These are phyloP conservation scores for Tetrapedia diversipes DNA, from an alignment of 2,888 invertebrate species.

Conservation along the genomic window DNA sequence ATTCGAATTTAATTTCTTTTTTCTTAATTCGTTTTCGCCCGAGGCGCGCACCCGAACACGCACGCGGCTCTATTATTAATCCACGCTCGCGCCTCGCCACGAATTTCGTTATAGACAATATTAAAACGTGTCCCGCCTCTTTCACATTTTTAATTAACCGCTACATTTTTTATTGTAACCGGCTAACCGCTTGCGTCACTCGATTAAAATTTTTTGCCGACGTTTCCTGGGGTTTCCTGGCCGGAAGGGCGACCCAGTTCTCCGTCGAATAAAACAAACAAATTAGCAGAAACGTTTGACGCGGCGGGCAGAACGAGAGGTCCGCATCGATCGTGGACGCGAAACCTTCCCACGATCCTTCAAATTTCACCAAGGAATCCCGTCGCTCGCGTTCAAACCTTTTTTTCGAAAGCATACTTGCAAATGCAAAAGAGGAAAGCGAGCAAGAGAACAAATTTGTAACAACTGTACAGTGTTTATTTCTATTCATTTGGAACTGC, in stretches of 20 bases:
- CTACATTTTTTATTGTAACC: constrained; percentile 20
- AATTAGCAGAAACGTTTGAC: constrained; percentile 37
- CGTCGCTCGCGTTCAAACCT: too few species aligned
- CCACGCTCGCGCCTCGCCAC: constrained; percentile 26
- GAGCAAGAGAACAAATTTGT: too few species aligned
- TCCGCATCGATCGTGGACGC: constrained; percentile 12
- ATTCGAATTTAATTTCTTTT: constrained; percentile 61
- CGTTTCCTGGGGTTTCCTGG: not conserved
- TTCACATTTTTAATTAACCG: constrained; percentile 61
- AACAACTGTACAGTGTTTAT: too few species aligned
- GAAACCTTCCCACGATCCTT: not conserved
- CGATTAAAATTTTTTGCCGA: constrained; percentile 40
- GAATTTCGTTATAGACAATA: constrained; percentile 60
- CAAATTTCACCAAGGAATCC: not conserved
- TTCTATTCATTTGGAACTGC: too few species aligned
- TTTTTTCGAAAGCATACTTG: too few species aligned
- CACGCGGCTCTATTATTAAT: constrained; percentile 61
- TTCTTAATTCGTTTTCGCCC: constrained; percentile 30
- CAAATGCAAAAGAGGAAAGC: too few species aligned
- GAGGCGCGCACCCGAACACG: not conserved
- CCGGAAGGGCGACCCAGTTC: constrained; percentile 5
- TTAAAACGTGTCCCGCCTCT: constrained; percentile 30
- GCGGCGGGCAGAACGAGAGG: not conserved
- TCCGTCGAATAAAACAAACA: constrained; percentile 32
- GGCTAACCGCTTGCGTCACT: constrained; percentile 35